Conservation (phyloP, 2,888 invertebrate species). For the Nephrocerus scutellatus region DNA sequence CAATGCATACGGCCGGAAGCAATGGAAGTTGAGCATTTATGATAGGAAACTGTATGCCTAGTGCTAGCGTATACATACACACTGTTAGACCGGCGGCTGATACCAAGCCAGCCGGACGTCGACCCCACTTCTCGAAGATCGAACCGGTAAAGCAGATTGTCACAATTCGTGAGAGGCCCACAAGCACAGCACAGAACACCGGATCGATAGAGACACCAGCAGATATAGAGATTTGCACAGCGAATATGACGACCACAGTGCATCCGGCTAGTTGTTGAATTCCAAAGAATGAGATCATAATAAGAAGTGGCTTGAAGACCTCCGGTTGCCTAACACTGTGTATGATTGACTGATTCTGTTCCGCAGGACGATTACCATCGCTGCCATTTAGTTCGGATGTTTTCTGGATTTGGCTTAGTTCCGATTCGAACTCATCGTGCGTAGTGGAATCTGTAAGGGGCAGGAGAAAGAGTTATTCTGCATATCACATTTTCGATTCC, state of each 20-base stretch:
- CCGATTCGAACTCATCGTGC: slow-evolving; percentile 40
- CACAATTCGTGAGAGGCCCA: slow-evolving; percentile 58
- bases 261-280: slow-evolving; percentile 65
- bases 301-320: slow-evolving; percentile 43
- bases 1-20: slow-evolving; percentile 38
- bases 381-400: slow-evolving; percentile 29
- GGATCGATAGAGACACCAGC: slow-evolving; percentile 58
- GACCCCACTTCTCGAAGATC: slow-evolving; percentile 56
- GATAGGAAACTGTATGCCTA: slow-evolving; percentile 47
- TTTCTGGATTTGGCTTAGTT: slow-evolving; percentile 37
- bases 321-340: slow-evolving; percentile 39
- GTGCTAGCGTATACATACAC: slow-evolving; percentile 55
- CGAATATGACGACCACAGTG: slow-evolving; percentile 66
- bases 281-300: slow-evolving; percentile 59
- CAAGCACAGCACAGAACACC: slow-evolving; percentile 59
- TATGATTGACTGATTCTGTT: slow-evolving; percentile 31
- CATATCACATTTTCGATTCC: background rate
- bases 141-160: slow-evolving; percentile 59
- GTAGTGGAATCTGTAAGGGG: slow-evolving; percentile 26
- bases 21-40: slow-evolving; percentile 29
- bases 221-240: slow-evolving; percentile 58
- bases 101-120: slow-evolving; percentile 57
- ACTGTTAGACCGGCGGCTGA: slow-evolving; percentile 59
- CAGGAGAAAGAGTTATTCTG: background rate
- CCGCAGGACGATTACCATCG: slow-evolving; percentile 27